Evolutionary conservation across 2,113 vertebrate genomes (phyloP), one percentile per base, ranked within the genome.

Genomic region (Pampusana beccarii): DNA sequence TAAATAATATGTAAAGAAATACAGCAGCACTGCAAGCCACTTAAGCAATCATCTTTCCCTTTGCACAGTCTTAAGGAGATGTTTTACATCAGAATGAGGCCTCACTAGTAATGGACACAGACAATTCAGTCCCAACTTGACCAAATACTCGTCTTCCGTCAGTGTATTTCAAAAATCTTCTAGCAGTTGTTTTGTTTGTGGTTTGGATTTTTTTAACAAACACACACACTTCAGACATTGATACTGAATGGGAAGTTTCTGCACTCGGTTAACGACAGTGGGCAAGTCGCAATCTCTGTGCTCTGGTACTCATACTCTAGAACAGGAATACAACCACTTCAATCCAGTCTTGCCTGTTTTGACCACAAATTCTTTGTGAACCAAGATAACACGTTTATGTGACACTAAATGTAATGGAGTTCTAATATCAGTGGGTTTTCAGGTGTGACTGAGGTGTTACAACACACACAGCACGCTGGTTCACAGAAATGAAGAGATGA

Each of bases 261-360:
- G 31, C 24, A 26, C 38, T 62, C 17, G 19, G 20, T 24, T 74
- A 29, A 33, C 0, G 8, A 19, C 5, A 51, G 28, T 2, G 8
- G 25, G 10, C 16, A 64, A 36, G 17, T 42, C 0, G 0, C 50
- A 11, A 3, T 24, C 24, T n/a, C 71, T 50, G n/a, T 51, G 31
- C 33, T 31, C 14, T 24, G 48, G 38, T 3, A 53, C 2, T 13
- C 21, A 16, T 4, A 33, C 28, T 12, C 21, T 5, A 40, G 9
- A 53, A n/a, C 29, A 85, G 11, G 11, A 80, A 48, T 5, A 42
- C 19, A 44, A 31, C 5, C 40, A n/a, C 16, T 36, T 33, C 40
- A 66, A 58, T 11, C 21, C 40, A 70, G 10, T 2, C 5, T 4
- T 62, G 28, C 20, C 61, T 21, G 57, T 40, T 79, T n/a, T 33